Evolutionary conservation across 2,113 vertebrate species (phyloP), one percentile per base, ranked within the genome.

Genomic region (Pelusios castaneus): DNA sequence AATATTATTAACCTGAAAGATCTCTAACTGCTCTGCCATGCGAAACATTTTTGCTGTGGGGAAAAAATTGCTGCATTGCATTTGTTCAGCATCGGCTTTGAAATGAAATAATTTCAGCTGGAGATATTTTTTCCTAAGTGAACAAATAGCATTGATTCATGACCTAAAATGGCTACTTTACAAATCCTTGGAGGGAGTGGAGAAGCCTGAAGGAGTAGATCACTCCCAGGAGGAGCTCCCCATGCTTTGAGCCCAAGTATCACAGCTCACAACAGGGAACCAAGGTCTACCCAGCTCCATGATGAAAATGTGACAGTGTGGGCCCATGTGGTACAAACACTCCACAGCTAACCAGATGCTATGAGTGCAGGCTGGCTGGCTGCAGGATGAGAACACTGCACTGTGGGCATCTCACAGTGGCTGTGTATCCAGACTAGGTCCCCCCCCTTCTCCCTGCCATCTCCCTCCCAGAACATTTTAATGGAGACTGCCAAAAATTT

Each of bases 81-180:
- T 21, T 34, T 34, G 2, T 10, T 31, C 45, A 45, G 25, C 47
- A 29, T 56, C 67, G 4, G 76, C 34, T 29, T 41, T 13, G 14
- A 11, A 12, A 8, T n/a, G 5, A 4, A 17, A 54, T 13, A 43
- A 21, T 63, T 10, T 45, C 2, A 10, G 25, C 21, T 3, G 21
- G 1, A 2, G 47, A 17, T 51, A 4, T 16, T 60, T 3, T 5
- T 25, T 22, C 83, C 25, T 4, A 6, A 34, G 8, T 0, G 4
- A 58, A 41, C 10, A 7, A 9, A 29, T 80, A 24, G 12, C 27
- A 8, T 29, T 0, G 7, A 70, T 34, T 38, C 10, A 22, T 0
- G 16, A n/a, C 9, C 73, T 12, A 8, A 2, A 41, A n/a, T 4
- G 2, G 4, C 4, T 45, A 63, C 29, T 86, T 19, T 10, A 2